Evolutionary conservation across 2,113 vertebrate genomes (phyloP), one percentile per base, ranked within the genome.

Genomic region (Alethe diademata): DNA sequence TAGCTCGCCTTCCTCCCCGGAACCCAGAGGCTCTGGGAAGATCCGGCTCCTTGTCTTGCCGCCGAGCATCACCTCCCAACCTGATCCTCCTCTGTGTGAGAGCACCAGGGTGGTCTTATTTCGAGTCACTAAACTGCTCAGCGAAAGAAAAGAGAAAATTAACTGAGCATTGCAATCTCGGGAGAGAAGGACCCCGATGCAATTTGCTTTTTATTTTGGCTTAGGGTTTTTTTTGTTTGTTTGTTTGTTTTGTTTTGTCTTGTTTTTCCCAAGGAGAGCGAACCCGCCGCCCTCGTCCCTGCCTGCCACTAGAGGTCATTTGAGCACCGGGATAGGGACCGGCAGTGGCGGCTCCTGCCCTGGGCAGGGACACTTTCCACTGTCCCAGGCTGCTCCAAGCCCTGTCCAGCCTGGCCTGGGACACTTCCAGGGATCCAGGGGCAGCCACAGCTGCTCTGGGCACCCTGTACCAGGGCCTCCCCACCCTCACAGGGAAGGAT

Each of bases 261-360:
- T 16, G 6, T 14, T n/a, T 50, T 22, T 1, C 6, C 4, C 17
- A 7, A 26, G 33, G 29, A 61, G 19, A 19, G 24, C 11, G 29
- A 45, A 8, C 28, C 38, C 16, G 4, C 70, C 78, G 15, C 74
- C 81, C 86, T 70, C 50, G 79, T 43, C 66, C 76, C 78, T 50
- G 35, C 38, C 92, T 38, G 87, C 96, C 98, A 79, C 97, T 96
- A 97, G 98, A 93, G 96, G 97, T 91, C 97, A 97, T 92, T 60
- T 86, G 19, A 95, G 96, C 69, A 88, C 95, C 90, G 94, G 94
- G 35, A 64, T 42, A 79, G 69, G 65, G 50, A 50, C 47, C 15
- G 51, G 29, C 31, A 26, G 11, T 4, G 9, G 14, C 8, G 8
- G 50, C 60, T 82, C 61, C 60, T 14, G 76, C 19, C 60, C 4